Conservation (phyloP, 2,113 vertebrate genomes). For the Dipodomys stephensi region DNA sequence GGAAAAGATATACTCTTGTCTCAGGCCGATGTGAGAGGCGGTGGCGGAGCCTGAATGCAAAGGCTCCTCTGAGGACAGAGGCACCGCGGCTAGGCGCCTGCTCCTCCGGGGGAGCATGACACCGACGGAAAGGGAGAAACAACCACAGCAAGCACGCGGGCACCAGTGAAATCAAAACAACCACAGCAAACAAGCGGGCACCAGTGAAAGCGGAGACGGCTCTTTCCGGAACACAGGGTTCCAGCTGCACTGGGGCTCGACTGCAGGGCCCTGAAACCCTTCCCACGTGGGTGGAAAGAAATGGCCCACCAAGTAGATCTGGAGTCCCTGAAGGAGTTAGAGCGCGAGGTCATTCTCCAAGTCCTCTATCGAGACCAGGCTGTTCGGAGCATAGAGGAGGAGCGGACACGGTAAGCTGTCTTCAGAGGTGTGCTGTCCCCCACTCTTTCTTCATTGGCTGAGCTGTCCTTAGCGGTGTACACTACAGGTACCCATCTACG, state of each 20-base stretch:
- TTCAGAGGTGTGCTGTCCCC: too few relatives aligned
- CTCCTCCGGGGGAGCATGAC: neutral
- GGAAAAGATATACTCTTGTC: constrained; percentile 11
- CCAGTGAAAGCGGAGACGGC: neutral
- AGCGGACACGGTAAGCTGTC: constrained; percentile 90
- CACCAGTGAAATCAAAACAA: neutral
- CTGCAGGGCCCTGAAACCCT: neutral
- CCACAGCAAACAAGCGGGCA: neutral
- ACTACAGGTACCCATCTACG: neutral
- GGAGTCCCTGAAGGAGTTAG: constrained; percentile 88
- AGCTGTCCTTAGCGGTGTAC: too few relatives aligned
- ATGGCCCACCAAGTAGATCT: constrained; percentile 88
- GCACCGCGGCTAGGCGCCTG: neutral
- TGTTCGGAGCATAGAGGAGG: constrained; percentile 90
- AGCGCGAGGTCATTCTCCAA: constrained; percentile 91
- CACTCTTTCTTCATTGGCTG: too few relatives aligned
- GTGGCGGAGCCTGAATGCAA: neutral
- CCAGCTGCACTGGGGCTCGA: neutral
- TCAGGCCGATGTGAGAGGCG: constrained; percentile 1
- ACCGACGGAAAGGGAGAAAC: neutral
- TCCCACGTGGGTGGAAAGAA: neutral
- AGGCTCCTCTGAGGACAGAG: neutral
- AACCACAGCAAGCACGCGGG: neutral
- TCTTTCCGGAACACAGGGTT: neutral
- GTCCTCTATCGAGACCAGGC: constrained; percentile 93